A percentile compares a stretch with the other conserved stretches of the same genome.
These are phyloP conservation scores for Macaria liturata DNA, from an alignment of 2,888 invertebrate genomes.

Conservation along the genomic window DNA sequence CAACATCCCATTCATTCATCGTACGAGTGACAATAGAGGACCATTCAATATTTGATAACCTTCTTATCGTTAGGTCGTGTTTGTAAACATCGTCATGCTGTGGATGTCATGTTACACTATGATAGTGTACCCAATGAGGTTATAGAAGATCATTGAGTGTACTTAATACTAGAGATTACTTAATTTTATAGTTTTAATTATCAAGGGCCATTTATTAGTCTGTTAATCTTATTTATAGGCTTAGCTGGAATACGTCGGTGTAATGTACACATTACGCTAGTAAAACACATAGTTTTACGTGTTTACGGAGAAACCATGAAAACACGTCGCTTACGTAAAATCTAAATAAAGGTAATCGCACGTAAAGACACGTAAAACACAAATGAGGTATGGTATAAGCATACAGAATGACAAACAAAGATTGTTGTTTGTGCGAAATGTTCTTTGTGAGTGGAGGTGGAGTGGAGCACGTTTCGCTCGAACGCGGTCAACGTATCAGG, in stretches of 20 bases:
- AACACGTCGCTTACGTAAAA: conserved; percentile 12
- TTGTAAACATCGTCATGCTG: conserved; percentile 59
- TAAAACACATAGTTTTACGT: conserved; percentile 6
- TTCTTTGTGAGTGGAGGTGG: conserved; percentile 25
- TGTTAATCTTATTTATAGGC: background rate
- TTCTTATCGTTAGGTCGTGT: conserved; percentile 62
- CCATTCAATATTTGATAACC: conserved; percentile 61
- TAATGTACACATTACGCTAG: conserved; percentile 3
- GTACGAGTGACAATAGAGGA: conserved; percentile 48
- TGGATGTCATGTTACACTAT: background rate
- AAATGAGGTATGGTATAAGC: conserved; percentile 7
- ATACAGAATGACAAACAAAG: conserved; percentile 7
- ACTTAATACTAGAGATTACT: too few species aligned
- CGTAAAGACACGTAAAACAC: conserved; percentile 6
- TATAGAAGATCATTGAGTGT: too few species aligned
- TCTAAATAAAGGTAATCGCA: conserved; percentile 24
- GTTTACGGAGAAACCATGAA: conserved; percentile 13
- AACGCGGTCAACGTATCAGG: conserved; percentile 30
- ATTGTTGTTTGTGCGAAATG: conserved; percentile 17
- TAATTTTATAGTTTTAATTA: too few species aligned
- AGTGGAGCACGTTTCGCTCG: conserved; percentile 21
- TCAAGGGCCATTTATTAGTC: background rate
- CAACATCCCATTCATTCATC: conserved; percentile 58
- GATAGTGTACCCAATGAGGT: too few species aligned
- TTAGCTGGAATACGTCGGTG: too few species aligned